Base-by-base conservation (phyloP, 2,113 vertebrate species). In the Grallaria varia region DNA sequence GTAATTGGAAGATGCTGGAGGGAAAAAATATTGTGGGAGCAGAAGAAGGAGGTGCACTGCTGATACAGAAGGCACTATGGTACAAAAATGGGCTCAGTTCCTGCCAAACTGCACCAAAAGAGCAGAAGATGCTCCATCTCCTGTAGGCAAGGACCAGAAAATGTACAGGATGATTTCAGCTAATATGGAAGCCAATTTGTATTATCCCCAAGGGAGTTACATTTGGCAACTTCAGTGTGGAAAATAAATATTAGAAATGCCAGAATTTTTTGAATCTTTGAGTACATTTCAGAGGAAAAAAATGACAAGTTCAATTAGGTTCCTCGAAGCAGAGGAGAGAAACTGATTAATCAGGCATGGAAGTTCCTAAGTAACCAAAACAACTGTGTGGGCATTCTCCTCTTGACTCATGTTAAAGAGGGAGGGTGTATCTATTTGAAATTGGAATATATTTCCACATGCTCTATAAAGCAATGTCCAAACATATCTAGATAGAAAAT, bases 331-430 rank as follows among this genome's bases (percentile, higher is more conserved):
- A 94, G 91, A 90, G 87, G 87, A 96, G 95, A 97, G 75, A 96
- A 96, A 93, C 93, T 93, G 95, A 97, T 97, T 97, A 95, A 97
- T 96, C 95, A 96, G 94, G 81, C 94, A 96, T 96, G 95, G 96
- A 96, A 97, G 95, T 91, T 97, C 95, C 95, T 97, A 97, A 97
- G 96, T 97, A 97, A 97, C 95, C 93, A 96, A 97, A 97, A 97
- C 95, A 96, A 97, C 93, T 96, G 95, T 97, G 96, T 97, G 95
- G 96, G 96, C 63, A 96, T 95, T 95, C 94, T 97, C 94, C 71
- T 95, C 91, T 97, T 96, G 95, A 97, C 94, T 96, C 95, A 96
- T 95, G 81, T 94, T 95, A 96, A 87, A 95, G 93, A 23, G 92
- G 95, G 95, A 95, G 94, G 87, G 87, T 87, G 81, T 87, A 96